Conservation (phyloP, 2,888 invertebrate species). For the Nemotelus nigrinus region DNA sequence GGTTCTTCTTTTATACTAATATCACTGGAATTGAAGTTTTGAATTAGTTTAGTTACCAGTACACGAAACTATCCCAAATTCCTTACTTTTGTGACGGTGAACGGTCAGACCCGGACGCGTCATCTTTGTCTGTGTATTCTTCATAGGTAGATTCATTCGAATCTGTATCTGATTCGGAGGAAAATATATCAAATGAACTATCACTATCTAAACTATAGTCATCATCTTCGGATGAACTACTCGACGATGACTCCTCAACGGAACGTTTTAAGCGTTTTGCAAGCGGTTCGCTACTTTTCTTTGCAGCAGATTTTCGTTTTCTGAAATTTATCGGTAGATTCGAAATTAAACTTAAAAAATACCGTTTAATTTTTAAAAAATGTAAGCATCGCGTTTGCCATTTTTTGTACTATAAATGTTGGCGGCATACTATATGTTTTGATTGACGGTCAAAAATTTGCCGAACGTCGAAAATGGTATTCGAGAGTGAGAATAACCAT, state of each 20-base stretch:
- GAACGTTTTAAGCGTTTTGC: slow-evolving; percentile 25
- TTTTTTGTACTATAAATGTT: no score
- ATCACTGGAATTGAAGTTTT: slow-evolving; percentile 19
- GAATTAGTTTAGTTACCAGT: background rate
- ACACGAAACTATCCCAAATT: background rate
- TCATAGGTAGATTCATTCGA: slow-evolving; percentile 5
- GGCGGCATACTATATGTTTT: no score
- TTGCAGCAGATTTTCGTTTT: slow-evolving; percentile 14
- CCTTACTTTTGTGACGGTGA: slow-evolving; percentile 22
- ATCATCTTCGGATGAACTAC: slow-evolving; percentile 28
- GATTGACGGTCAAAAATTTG: no score
- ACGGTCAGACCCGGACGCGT: background rate
- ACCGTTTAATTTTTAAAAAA: no score
- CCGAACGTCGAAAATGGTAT: no score
- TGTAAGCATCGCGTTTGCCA: no score
- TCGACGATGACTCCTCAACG: background rate
- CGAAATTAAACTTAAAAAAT: no score
- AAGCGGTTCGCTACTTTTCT: slow-evolving; percentile 13
- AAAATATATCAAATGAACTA: slow-evolving; percentile 37
- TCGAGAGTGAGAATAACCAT: no score
- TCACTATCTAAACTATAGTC: slow-evolving; percentile 26
- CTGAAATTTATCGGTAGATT: slow-evolving; percentile 1
- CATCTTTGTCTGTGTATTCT: background rate
- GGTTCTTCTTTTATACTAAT: slow-evolving; percentile 39
- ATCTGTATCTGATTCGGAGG: slow-evolving; percentile 8